Conservation (phyloP, 2,888 invertebrate species). For the Limnephilus rhombicus region DNA sequence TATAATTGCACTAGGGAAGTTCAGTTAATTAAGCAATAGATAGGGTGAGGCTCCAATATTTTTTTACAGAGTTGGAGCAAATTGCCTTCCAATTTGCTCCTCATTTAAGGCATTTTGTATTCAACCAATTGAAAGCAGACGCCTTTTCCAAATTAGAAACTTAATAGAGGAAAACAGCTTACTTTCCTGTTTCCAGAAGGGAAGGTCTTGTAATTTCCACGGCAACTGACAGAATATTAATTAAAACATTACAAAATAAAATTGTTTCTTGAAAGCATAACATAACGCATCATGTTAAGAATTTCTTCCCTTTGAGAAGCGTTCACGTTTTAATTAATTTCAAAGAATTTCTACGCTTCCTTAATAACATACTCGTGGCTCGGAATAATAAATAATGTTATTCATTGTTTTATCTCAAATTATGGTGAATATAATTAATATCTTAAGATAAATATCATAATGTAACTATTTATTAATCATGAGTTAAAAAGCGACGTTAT, state of each 20-base stretch:
- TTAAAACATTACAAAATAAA: not conserved
- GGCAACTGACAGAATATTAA: slow-evolving; percentile 38
- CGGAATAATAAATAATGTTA: not conserved
- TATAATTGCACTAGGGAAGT: not conserved
- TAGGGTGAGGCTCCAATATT: not conserved
- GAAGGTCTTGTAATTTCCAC: not conserved
- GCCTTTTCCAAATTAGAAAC: slow-evolving; percentile 8
- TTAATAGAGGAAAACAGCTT: not conserved
- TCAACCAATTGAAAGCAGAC: slow-evolving; percentile 9
- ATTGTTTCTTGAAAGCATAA: not conserved
- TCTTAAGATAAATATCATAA: not conserved
- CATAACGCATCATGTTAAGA: not conserved
- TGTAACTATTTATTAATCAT: not conserved
- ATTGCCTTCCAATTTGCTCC: slow-evolving; percentile 40
- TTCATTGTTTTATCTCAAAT: not conserved
- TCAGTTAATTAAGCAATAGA: not conserved
- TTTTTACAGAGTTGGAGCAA: not conserved
- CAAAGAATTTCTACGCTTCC: not conserved
- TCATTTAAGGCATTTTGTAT: slow-evolving; percentile 28
- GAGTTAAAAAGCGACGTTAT: not conserved
- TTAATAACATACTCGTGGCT: not conserved
- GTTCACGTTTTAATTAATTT: not conserved
- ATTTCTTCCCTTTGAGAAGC: not conserved
- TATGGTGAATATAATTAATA: not conserved
- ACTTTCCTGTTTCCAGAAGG: not conserved